Evolutionary conservation across 2,797 vertebrate species (phyloP).

Genomic region (Chelmon rostratus): DNA sequence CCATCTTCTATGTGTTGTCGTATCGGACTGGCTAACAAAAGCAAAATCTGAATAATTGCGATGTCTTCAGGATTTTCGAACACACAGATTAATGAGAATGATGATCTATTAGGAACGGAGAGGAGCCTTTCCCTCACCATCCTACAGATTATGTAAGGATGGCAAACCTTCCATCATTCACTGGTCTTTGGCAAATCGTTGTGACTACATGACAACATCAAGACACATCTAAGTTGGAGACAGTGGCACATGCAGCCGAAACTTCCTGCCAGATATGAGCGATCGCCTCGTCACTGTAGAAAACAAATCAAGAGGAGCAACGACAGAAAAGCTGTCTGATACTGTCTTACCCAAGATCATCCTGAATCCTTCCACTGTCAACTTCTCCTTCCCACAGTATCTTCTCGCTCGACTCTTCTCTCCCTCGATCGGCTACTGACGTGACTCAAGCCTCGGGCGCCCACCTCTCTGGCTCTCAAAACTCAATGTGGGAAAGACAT

Average conservation of each 20-base stretch:
- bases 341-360: slow-evolving; percentile 83
- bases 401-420: slow-evolving; percentile 49
- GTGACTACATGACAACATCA: neutral
- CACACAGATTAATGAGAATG: neutral
- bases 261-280: slow-evolving; percentile 51
- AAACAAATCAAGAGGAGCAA: slow-evolving; percentile 40
- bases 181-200: neutral
- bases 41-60: neutral
- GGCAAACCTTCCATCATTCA: neutral
- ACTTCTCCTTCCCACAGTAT: slow-evolving; percentile 60
- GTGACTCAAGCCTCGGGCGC: slow-evolving; percentile 47
- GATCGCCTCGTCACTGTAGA: slow-evolving; percentile 8
- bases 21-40: slow-evolving; percentile 3
- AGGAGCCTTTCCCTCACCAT: neutral
- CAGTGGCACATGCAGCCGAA: slow-evolving; percentile 31
- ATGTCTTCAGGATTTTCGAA: neutral
- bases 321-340: slow-evolving; percentile 26
- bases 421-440: slow-evolving; percentile 42
- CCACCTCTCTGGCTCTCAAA: slow-evolving; percentile 55
- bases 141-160: slow-evolving; percentile 10
- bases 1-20: neutral
- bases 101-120: neutral
- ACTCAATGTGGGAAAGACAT: slow-evolving; percentile 55
- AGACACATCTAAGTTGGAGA: slow-evolving; percentile 5
- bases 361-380: slow-evolving; percentile 75